Base-by-base conservation (phyloP, 2,888 invertebrate genomes). In the Didymodactylos carnosus region DNA sequence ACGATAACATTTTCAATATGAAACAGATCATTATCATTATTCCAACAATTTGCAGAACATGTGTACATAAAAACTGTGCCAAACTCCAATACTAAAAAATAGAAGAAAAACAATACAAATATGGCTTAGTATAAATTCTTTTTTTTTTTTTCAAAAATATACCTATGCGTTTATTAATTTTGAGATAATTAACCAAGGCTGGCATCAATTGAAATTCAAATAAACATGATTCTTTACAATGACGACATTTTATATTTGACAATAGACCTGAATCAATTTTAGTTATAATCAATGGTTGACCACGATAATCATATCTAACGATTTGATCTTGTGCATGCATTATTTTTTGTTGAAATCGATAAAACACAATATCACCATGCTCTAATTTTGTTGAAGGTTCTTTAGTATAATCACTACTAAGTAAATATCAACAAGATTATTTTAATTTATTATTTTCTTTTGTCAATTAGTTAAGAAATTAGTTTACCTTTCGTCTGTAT, bases 151-250 rank as follows among this genome's bases (percentile, higher is more conserved):
- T 76, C 7, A 79, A 77, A 35, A 72, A 75, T 46, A 77, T 76
- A 16, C 75, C 75, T 16, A 71, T 43, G 29, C 69, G 72, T 13
- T 72, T 77, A 40, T 76, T 70, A 11, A 91, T 82, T 72, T 85
- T 85, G 43, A 92, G 84, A 74, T 88, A 87, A 27, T 89, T 87
- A 73, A 92, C 88, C 46, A 92, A 85, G 3, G 89, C 89, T 0
- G 93, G 90, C 71, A 92, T 85, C 62, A 93, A 85, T 84, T 93
- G 93, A 16, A 92, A 83, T 82, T 93, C 93, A 81, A 91, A 92
- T 35, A 87, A 85, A 77, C 89, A 86, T 43, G 88, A 87, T 1
- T 88, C 86, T 72, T 89, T 88, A 78, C 81, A 81, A 69, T 77
- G 46, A 69, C 75, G 74, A 91, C 91, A 76, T 69, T 80, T 35